Evolutionary conservation across 2,888 invertebrate genomes (phyloP).

Genomic region (Incurvaria masculella): DNA sequence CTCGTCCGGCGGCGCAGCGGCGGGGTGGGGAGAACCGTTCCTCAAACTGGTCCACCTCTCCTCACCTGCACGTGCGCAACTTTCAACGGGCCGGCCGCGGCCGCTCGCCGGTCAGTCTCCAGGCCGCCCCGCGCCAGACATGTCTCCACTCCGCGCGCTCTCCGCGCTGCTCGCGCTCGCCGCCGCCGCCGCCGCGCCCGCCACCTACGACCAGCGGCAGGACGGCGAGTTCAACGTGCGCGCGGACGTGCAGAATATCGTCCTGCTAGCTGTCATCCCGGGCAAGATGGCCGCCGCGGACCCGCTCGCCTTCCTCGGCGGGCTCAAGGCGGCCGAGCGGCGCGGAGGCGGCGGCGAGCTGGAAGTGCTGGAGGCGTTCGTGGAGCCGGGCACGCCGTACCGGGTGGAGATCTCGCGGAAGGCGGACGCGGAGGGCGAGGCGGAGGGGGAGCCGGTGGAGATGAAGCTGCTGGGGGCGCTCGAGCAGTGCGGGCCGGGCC

Average conservation of each 20-base stretch:
- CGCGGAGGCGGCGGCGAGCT: conserved; percentile 30
- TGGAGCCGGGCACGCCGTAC: conserved; percentile 67
- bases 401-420: conserved; percentile 58
- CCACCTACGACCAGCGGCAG: conserved; percentile 67
- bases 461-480: conserved; percentile 62
- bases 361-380: conserved; percentile 48
- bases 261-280: conserved; percentile 64
- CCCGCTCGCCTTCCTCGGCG: conserved; percentile 9
- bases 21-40: not conserved
- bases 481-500: conserved; percentile 74
- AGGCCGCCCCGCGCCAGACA: conserved; percentile 18
- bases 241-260: conserved; percentile 71
- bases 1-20: not conserved
- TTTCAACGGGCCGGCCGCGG: not conserved
- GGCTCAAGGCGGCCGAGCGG: conserved; percentile 29
- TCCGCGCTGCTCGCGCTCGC: conserved; percentile 18
- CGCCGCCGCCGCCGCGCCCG: conserved; percentile 29
- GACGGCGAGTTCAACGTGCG: conserved; percentile 72
- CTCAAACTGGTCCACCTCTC: not conserved
- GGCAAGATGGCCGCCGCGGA: conserved; percentile 25
- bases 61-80: conserved; percentile 1
- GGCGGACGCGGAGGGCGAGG: conserved; percentile 3
- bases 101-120: not conserved
- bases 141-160: conserved; percentile 32
- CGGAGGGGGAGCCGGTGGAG: conserved; percentile 22